Conservation (phyloP, 2,113 vertebrate genomes). For the Caretta caretta region DNA sequence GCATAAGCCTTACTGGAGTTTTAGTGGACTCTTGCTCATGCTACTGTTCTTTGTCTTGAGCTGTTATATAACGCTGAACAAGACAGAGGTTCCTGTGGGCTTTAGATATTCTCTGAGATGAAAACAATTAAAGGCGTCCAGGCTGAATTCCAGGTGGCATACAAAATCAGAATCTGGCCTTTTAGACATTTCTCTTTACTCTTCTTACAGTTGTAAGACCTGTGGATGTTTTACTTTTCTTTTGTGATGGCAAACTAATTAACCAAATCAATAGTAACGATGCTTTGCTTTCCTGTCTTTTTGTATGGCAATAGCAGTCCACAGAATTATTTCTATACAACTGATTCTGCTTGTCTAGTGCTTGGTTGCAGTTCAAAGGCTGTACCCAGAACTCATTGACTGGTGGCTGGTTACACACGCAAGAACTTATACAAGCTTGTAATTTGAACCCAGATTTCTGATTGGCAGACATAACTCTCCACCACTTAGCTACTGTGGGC, state of each 20-base stretch:
- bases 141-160: not conserved
- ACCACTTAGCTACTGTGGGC: not conserved
- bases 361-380: not conserved
- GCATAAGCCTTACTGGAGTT: not conserved
- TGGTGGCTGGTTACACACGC: not conserved
- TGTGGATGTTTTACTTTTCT: not conserved
- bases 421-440: not conserved
- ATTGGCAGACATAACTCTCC: not conserved
- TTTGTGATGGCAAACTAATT: not conserved
- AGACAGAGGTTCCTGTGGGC: not conserved
- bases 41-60: not conserved
- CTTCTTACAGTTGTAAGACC: not conserved
- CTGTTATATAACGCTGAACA: not conserved
- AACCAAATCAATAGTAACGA: not conserved
- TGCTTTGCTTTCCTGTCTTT: not conserved
- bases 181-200: not conserved
- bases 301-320: not conserved
- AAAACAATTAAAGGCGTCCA: not conserved
- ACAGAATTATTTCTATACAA: not conserved
- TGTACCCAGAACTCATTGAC: not conserved
- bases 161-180: not conserved
- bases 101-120: not conserved
- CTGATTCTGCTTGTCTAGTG: not conserved
- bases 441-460: not conserved
- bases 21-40: accelerated